phyloP scores from a whole-genome alignment of 2,888 invertebrate genomes.

The Apotomis capreana region DNA sequence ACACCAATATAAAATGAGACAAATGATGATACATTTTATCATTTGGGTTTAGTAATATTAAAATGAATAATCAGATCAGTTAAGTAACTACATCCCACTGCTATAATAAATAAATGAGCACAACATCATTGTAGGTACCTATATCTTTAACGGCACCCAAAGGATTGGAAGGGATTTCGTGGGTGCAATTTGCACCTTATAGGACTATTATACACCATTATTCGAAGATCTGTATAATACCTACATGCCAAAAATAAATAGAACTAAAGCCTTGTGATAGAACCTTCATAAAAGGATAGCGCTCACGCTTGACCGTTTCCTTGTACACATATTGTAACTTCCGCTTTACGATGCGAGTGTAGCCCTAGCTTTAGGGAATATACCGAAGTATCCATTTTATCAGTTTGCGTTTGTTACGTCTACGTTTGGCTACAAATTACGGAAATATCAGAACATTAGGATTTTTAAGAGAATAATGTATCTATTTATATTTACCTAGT shows the following conservation, averaged over 20 bases:
- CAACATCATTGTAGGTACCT: not conserved
- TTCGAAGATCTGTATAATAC: not conserved
- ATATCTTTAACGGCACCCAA: slow-evolving; percentile 1
- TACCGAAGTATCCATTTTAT: slow-evolving; percentile 33
- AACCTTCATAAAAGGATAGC: not conserved
- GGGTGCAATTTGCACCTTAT: not conserved
- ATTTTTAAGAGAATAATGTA: not conserved
- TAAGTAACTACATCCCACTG: not conserved
- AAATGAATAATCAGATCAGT: too few species aligned
- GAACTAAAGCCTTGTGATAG: not conserved
- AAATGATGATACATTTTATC: too few species aligned
- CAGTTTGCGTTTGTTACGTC: slow-evolving; percentile 28
- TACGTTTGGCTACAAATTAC: slow-evolving; percentile 9
- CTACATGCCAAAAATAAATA: not conserved
- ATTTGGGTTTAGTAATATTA: too few species aligned
- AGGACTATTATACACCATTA: not conserved
- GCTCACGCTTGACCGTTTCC: slow-evolving; percentile 28
- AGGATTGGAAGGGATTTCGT: not conserved
- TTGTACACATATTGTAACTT: slow-evolving; percentile 56
- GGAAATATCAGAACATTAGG: slow-evolving; percentile 14
- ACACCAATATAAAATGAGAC: too few species aligned
- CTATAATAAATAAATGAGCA: not conserved
- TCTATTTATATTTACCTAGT: not conserved
- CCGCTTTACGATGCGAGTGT: slow-evolving; percentile 55
- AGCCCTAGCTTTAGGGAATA: slow-evolving; percentile 43